Conservation (phyloP, 2,888 invertebrate species). For the Strigamia crassipes region DNA sequence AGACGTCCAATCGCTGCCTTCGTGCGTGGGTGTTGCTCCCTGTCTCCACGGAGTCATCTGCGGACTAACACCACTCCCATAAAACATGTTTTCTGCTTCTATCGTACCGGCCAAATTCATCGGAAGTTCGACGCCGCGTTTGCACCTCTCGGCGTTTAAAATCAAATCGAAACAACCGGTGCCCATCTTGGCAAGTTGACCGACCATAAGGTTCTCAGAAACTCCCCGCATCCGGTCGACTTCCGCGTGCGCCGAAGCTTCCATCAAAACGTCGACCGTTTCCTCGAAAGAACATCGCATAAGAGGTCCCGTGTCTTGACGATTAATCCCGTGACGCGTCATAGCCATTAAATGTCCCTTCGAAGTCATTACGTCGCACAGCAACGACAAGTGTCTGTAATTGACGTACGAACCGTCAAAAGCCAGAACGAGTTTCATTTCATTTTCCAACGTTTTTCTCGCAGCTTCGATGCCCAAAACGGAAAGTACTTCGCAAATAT, state of each 20-base stretch:
- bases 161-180: slow-evolving; percentile 97
- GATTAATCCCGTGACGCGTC: slow-evolving; percentile 99
- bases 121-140: slow-evolving; percentile 96
- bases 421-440: no score
- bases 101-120: slow-evolving; percentile 67
- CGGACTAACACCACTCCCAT: slow-evolving; percentile 76
- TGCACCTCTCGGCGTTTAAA: slow-evolving; percentile 97
- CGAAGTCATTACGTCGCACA: slow-evolving; percentile 99
- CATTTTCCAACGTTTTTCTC: no score
- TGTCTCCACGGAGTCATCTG: slow-evolving; percentile 91
- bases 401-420: slow-evolving; percentile 99
- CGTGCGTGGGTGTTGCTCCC: slow-evolving; percentile 74
- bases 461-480: no score
- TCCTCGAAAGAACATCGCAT: slow-evolving; percentile 99
- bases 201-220: slow-evolving; percentile 99
- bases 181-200: slow-evolving; percentile 95
- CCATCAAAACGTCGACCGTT: slow-evolving; percentile 97
- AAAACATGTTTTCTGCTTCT: slow-evolving; percentile 81
- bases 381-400: slow-evolving; percentile 96
- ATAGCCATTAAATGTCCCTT: slow-evolving; percentile 99
- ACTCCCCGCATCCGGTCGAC: slow-evolving; percentile 97
- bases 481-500: no score
- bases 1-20: slow-evolving; percentile 77
- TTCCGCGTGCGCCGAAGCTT: slow-evolving; percentile 97
- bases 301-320: slow-evolving; percentile 95